Conservation (phyloP, 2,113 vertebrate genomes). For the Bufo bufo region DNA sequence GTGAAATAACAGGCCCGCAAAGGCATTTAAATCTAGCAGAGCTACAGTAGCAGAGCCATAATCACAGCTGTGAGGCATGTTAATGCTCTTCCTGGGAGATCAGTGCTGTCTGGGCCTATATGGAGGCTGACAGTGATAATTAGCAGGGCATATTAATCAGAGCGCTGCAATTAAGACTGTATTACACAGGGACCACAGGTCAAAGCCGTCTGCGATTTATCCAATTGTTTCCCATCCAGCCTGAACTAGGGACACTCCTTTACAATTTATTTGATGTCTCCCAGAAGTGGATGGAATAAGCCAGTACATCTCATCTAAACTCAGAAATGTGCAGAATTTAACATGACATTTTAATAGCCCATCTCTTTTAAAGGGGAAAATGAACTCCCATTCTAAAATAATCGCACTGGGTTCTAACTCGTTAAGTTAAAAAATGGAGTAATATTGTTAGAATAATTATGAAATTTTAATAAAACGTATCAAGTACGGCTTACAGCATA, state of each 20-base stretch:
- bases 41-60: slow-evolving; percentile 25
- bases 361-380: not conserved
- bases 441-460: no score
- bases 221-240: not conserved
- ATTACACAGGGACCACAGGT: slow-evolving; percentile 38
- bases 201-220: slow-evolving; percentile 9
- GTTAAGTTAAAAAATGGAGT: no score
- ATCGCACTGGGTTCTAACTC: not conserved
- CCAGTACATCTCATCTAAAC: not conserved
- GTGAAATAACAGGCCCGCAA: slow-evolving; percentile 37
- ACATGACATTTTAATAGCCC: not conserved
- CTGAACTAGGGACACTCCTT: not conserved
- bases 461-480: no score
- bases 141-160: slow-evolving; percentile 41
- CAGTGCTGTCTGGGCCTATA: not conserved
- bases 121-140: slow-evolving; percentile 33
- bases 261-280: not conserved
- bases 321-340: not conserved
- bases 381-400: not conserved
- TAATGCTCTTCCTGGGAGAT: slow-evolving; percentile 10
- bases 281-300: not conserved
- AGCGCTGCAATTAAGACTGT: slow-evolving; percentile 18
- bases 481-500: no score
- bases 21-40: slow-evolving; percentile 48
- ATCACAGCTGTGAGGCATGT: slow-evolving; percentile 43